Percentiles rank a stretch among this genome's conserved stretches.
Evolutionary conservation across 2,113 vertebrate species (phyloP).

Genomic region (Malurus cyaneus): DNA sequence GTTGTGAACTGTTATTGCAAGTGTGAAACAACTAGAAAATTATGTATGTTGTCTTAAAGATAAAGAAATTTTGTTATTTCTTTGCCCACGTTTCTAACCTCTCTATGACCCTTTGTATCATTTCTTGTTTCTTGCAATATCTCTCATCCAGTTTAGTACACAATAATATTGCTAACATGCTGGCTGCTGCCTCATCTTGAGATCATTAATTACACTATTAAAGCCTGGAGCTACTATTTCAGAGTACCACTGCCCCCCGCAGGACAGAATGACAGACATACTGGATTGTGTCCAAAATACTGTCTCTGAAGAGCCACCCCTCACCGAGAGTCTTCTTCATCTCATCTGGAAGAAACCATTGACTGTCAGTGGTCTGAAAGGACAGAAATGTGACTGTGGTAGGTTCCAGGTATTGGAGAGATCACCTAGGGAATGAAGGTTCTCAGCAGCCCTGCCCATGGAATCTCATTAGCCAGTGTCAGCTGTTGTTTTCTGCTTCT

Average conservation of each 20-base stretch:
- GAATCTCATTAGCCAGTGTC: neutral
- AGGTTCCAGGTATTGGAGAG: neutral
- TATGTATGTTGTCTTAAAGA: neutral
- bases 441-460: neutral
- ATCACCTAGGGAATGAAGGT: neutral
- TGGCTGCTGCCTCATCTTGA: constrained; percentile 4
- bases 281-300: neutral
- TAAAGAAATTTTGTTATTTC: neutral
- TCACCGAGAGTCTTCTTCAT: neutral
- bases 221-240: neutral
- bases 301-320: neutral
- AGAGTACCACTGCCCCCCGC: constrained; percentile 53
- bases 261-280: constrained; percentile 14
- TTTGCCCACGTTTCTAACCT: neutral
- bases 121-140: constrained; percentile 5
- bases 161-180: neutral
- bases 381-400: neutral
- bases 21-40: neutral
- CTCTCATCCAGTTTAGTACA: neutral
- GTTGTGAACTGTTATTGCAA: neutral
- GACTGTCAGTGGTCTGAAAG: neutral
- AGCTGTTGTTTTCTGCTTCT: neutral
- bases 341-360: neutral
- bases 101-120: neutral
- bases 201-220: constrained; percentile 15